Percentiles rank a stretch among this genome's conserved stretches.
These are phyloP conservation scores for Ursus arctos DNA, from an alignment of 2,113 vertebrate genomes.

Conservation along the genomic window DNA sequence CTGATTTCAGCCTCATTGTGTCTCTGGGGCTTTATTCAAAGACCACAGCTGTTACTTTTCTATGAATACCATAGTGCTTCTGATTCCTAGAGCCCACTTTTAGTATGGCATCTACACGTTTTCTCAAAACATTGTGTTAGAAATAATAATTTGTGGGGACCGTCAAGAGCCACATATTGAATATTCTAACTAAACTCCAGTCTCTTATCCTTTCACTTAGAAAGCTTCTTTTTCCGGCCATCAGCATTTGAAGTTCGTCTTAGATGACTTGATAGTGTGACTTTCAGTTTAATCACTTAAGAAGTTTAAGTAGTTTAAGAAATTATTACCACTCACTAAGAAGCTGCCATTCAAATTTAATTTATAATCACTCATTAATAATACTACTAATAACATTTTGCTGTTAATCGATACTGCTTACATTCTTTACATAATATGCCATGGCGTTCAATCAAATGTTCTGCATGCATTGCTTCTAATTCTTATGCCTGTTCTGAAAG, in stretches of 20 bases:
- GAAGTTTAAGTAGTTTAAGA: constrained; percentile 19
- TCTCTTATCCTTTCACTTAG: background rate
- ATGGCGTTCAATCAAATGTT: background rate
- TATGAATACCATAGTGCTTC: background rate
- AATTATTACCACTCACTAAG: background rate
- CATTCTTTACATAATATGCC: background rate
- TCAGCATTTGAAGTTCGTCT: background rate
- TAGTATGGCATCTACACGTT: background rate
- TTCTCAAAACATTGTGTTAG: background rate
- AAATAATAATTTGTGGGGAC: background rate
- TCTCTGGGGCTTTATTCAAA: constrained; percentile 12
- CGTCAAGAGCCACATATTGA: background rate
- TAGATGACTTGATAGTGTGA: background rate
- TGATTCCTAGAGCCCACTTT: background rate
- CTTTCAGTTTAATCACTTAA: background rate
- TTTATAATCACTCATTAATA: background rate
- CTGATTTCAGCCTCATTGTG: background rate
- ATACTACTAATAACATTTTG: background rate
- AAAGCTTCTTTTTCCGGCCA: background rate
- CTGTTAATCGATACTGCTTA: background rate
- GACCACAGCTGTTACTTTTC: background rate
- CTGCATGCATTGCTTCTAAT: background rate
- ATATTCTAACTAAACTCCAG: background rate
- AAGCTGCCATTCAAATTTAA: background rate
- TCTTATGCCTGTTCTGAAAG: background rate